A percentile compares a stretch with the other conserved stretches of the same genome.
These are phyloP conservation scores for Lontra canadensis DNA, from an alignment of 2,113 vertebrate species.

Conservation along the genomic window DNA sequence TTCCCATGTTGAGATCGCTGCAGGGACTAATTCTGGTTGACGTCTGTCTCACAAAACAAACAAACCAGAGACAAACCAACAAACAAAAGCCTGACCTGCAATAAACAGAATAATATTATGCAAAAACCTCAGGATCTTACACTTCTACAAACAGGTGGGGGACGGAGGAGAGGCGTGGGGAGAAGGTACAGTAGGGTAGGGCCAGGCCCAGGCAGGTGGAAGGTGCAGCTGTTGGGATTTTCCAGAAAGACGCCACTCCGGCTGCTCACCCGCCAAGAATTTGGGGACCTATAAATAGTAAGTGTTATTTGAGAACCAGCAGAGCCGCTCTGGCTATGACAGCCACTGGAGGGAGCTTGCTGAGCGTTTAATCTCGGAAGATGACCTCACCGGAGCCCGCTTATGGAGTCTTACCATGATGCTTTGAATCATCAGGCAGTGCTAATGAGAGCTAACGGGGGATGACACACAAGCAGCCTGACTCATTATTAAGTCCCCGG, in stretches of 20 bases:
- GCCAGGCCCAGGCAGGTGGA: neutral
- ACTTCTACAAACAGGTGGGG: neutral
- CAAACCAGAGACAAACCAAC: neutral
- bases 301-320: conserved; percentile 5
- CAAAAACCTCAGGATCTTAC: neutral
- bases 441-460: neutral
- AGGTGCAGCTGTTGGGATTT: neutral
- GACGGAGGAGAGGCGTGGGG: neutral
- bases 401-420: neutral
- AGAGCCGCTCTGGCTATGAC: neutral
- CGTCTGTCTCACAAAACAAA: neutral
- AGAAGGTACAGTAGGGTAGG: rapidly evolving
- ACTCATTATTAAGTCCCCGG: neutral
- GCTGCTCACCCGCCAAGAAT: neutral
- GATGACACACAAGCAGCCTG: neutral
- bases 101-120: no score
- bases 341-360: conserved; percentile 52
- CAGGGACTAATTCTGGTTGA: neutral
- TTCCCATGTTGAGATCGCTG: neutral
- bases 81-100: neutral
- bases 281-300: neutral
- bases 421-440: neutral
- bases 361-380: neutral
- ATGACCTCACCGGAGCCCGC: conserved; percentile 32
- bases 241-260: neutral